Evolutionary conservation across 2,888 invertebrate genomes (phyloP), one percentile per base, ranked within the genome.

Genomic region (Achlya flavicornis): DNA sequence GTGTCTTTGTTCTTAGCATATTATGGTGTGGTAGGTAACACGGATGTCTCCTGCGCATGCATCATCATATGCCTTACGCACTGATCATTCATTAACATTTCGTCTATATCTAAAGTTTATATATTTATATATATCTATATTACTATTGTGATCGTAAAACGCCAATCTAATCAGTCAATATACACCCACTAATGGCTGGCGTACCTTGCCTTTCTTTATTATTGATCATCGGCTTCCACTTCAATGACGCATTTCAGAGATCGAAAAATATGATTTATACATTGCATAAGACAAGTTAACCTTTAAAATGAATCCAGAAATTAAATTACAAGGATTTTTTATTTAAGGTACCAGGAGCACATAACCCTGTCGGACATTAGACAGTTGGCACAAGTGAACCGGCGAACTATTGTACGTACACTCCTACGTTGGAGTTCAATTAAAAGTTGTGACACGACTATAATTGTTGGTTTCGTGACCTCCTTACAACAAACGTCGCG

Each of bases 1-100:
- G 41, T 38, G 10, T 41, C 73, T 76, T 75, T 75, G 77, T 75
- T 72, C 67, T 61, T 65, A 67, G 68, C 75, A 72, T 68, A 69
- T 68, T 46, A 67, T 61, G 62, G 61, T 19, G 53, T n/a, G n/a
- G 3, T 16, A 58, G n/a, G 3, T 16, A 58, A 64, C 58, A 14
- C 60, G 64, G 62, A 61, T 61, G 63, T 67, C 64, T 41, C 59
- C 67, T 58, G 33, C 61, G 62, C 38, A 62, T 64, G 73, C 66
- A 61, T 64, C 46, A 38, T 59, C n/a, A 63, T 72, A 69, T 16
- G 4, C 16, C 48, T 48, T 53, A 53, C 16, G 16, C 19, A 19
- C 53, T 19, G 10, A 53, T 53, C 53, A 53, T 53, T 53, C 53
- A 19, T 19, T n/a, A 4, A 48, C 6, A 46, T 1, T 0, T 12